Evolutionary conservation across 2,113 vertebrate species (phyloP), one percentile per base, ranked within the genome.

Genomic region (Pan paniscus): DNA sequence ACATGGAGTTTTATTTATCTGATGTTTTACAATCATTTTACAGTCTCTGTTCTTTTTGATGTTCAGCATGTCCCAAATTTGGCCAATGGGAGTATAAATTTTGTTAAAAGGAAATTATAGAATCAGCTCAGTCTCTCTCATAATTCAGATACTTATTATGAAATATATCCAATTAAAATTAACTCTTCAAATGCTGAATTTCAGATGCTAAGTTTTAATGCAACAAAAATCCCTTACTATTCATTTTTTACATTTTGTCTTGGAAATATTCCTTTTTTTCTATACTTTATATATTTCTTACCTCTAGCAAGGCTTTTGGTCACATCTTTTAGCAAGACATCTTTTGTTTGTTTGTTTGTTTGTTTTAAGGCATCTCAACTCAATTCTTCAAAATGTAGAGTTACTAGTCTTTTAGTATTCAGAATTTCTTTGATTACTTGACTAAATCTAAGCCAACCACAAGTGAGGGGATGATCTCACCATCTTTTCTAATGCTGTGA

Each of bases 361-460:
- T 30, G 27, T 30, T 64, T 35, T 67, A 80, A 82, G 48, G n/a
- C 32, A 52, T 57, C 73, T 89, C n/a, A 87, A 87, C 27, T 75
- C 73, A 80, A 6, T 89, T 96, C 50, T 95, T 96, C 59, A 89
- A 90, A 94, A 93, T 87, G n/a, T 80, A 84, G 23, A 89, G 13
- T 93, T 81, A 38, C 30, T 90, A 32, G 48, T 86, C 57, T 95
- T 94, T 81, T 91, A 13, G 8, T 68, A 32, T 81, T 90, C 9
- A 85, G 88, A 52, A 59, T 89, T 93, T 96, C 78, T 92, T 84
- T 96, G 92, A 72, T 88, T 90, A 81, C 46, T 35, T 83, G 55
- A 79, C 38, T 87, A 86, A 81, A 70, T 88, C 6, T 78, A 84
- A 92, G 68, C n/a, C 73, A 92, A 59, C 38, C 20, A 55, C 84